Evolutionary conservation across 2,888 invertebrate species (phyloP).

Genomic region (Drosophila cognata): DNA sequence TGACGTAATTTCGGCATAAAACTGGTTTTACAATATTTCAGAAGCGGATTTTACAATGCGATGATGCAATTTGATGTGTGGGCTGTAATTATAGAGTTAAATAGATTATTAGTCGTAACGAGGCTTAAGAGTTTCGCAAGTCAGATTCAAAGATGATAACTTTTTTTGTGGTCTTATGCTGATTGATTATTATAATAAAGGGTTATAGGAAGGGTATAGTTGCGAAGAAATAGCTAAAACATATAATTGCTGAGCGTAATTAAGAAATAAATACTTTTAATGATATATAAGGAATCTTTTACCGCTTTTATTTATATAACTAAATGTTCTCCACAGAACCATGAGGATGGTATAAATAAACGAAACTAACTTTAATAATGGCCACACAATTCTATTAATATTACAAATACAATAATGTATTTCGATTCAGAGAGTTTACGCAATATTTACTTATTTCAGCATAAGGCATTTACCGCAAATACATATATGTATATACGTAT

Average conservation of each 20-base stretch:
- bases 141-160: constrained; percentile 2
- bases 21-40: constrained; percentile 27
- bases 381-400: neutral
- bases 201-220: neutral
- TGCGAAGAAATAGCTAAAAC: neutral
- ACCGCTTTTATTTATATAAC: too few species aligned
- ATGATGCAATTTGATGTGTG: constrained; percentile 27
- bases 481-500: neutral
- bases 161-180: neutral
- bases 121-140: neutral
- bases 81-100: constrained; percentile 16
- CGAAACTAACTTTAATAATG: neutral
- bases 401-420: neutral
- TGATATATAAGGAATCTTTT: too few species aligned
- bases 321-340: neutral
- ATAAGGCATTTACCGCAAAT: constrained; percentile 11
- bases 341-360: neutral
- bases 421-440: neutral
- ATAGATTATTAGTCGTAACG: constrained; percentile 10
- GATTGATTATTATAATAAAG: neutral
- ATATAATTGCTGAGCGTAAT: neutral
- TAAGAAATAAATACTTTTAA: neutral
- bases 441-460: too few species aligned
- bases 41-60: neutral
- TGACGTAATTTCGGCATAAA: constrained; percentile 1